Evolutionary conservation across 2,888 invertebrate genomes (phyloP).

Genomic region (Troilus luridus): DNA sequence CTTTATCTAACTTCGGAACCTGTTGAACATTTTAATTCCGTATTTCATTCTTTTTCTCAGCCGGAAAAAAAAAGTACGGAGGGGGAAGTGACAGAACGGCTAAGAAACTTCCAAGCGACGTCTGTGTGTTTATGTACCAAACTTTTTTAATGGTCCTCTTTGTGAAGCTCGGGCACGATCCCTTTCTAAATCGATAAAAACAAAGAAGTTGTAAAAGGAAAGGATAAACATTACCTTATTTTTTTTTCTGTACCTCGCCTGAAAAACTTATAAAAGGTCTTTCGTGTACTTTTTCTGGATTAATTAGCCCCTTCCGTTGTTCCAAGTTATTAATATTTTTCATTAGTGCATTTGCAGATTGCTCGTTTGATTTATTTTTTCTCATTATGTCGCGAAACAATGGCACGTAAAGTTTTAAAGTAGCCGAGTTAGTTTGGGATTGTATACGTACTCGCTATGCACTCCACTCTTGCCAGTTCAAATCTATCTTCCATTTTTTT

Average conservation of each 20-base stretch:
- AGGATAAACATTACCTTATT: slow-evolving; percentile 25
- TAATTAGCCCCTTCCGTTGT: not conserved
- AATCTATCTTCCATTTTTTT: too few relatives aligned
- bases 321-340: not conserved
- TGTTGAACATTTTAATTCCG: slow-evolving; percentile 33
- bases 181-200: slow-evolving; percentile 32
- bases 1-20: not conserved
- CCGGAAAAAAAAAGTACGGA: not conserved
- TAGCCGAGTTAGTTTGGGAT: too few relatives aligned
- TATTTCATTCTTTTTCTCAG: slow-evolving; percentile 2
- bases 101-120: slow-evolving; percentile 4
- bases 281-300: not conserved
- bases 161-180: not conserved
- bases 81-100: not conserved
- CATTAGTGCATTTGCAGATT: not conserved
- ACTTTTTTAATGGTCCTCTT: slow-evolving; percentile 46
- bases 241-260: not conserved
- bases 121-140: slow-evolving; percentile 22
- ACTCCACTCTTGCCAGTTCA: too few relatives aligned
- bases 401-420: too few relatives aligned
- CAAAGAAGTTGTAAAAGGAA: slow-evolving; percentile 17
- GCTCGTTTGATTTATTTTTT: too few relatives aligned
- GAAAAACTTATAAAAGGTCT: not conserved
- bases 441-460: too few relatives aligned
- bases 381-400: too few relatives aligned